These are phyloP conservation scores for Uloborus diversus DNA, from an alignment of 1,140 invertebrate species.

Conservation along the genomic window DNA sequence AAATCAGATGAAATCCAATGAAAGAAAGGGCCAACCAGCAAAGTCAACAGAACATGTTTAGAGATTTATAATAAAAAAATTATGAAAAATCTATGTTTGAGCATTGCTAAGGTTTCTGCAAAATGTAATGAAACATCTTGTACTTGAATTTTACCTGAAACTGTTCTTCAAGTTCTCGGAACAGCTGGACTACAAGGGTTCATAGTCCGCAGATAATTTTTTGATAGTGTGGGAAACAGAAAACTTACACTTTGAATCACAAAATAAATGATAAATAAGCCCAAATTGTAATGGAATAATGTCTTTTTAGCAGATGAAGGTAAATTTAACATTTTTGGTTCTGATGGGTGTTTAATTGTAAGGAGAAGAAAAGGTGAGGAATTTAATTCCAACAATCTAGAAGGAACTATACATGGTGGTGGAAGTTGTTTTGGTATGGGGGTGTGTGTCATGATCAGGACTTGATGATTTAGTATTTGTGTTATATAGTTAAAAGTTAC, in stretches of 20 bases:
- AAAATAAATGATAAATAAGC: too few species aligned
- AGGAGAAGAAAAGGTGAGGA: background rate
- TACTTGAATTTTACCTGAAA: too few species aligned
- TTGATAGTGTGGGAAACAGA: background rate
- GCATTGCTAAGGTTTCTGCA: too few species aligned
- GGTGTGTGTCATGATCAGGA: background rate
- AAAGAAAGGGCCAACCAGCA: too few species aligned
- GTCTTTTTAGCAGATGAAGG: background rate
- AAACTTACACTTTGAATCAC: background rate
- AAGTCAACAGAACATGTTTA: background rate
- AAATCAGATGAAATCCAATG: too few species aligned
- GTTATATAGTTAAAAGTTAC: too few species aligned
- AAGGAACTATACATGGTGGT: background rate
- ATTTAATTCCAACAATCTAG: background rate
- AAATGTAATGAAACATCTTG: too few species aligned
- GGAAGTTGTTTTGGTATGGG: background rate
- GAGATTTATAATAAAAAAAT: background rate
- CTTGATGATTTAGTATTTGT: too few species aligned
- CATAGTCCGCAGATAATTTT: background rate
- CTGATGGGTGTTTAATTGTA: background rate
- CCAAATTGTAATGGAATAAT: background rate
- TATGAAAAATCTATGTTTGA: too few species aligned
- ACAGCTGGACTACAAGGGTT: background rate
- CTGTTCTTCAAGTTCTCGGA: too few species aligned
- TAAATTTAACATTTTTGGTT: conserved; percentile 7